Base-by-base conservation (phyloP, 2,888 invertebrate species). In the Melanchra persicariae region DNA sequence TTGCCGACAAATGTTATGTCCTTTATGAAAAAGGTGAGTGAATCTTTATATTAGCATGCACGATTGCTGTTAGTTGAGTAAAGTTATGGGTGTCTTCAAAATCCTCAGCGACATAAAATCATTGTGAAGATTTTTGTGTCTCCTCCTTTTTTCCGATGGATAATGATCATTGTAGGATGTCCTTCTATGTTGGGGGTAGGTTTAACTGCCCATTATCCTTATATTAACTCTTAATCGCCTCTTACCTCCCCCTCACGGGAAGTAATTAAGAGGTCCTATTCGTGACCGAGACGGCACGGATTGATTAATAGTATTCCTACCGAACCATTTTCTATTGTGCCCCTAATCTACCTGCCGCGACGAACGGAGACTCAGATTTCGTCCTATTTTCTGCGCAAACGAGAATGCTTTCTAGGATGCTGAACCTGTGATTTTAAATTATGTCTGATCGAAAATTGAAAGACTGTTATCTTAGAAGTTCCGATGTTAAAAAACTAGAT, bases 1-100 rank as follows among this genome's bases (percentile, higher is more conserved):
- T 97, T 98, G 97, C 98, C 98, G 83, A 98, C 98, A 87, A 98
- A 98, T 95, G 98, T 98, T 90, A 98, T 98, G 97, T 98, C 98
- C 88, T 98, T 98, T 95, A 98, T 98, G 98, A 98, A 98, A 95
- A 98, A 98, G 98, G 98, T 98, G 92, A 97, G 97, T 95, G 75
- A 73, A 60, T 70, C 60, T 77, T 58, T 65, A 15, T 64, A 34
- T 66, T 34, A 74, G 43, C n/a, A 51, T 51, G 47, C 26, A 47
- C 22, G 17, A 24, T 26, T 49, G 17, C 26, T 17, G 22, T 12
- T 30, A 30, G 34, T 49, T 51, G n/a, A n/a, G 22, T 12, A 60
- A 19, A 57, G 15, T 12, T 22, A 51, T 8, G 12, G 24, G 24
- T 6, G 12, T 6, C 40, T 49, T 17, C n/a, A 2, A 2, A 40